Percentiles rank a stretch among this genome's conserved stretches.
These are phyloP conservation scores for Fistularia commersonii DNA, from an alignment of 2,797 vertebrate species.

Conservation along the genomic window DNA sequence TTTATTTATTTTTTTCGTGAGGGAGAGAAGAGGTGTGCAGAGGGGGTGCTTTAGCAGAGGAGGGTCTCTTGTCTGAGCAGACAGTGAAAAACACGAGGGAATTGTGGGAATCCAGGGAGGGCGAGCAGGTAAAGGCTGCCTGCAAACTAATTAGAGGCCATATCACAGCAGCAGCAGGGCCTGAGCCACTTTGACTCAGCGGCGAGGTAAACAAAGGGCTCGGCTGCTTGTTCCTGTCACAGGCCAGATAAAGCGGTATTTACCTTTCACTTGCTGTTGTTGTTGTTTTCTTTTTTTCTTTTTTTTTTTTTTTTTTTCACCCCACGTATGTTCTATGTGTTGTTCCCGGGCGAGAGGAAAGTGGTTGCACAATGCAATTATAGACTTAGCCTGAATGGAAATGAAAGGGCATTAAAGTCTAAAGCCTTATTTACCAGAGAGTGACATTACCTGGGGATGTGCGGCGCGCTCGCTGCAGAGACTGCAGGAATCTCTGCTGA, in stretches of 20 bases:
- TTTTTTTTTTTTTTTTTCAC: constrained; percentile 32
- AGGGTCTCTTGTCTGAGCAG: constrained; percentile 18
- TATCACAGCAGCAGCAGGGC: constrained; percentile 60
- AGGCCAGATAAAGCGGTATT: constrained; percentile 69
- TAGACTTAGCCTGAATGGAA: constrained; percentile 41
- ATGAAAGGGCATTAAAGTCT: constrained; percentile 34
- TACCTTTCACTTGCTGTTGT: constrained; percentile 68
- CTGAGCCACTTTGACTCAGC: constrained; percentile 56
- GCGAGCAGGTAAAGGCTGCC: constrained; percentile 60
- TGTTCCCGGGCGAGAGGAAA: constrained; percentile 42
- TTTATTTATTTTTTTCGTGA: no score
- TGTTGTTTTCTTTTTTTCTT: constrained; percentile 36
- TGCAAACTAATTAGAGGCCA: constrained; percentile 66
- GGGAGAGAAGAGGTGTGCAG: constrained; percentile 15
- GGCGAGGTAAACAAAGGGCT: constrained; percentile 66
- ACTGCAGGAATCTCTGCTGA: not conserved
- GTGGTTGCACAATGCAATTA: constrained; percentile 42
- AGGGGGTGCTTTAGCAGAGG: no score
- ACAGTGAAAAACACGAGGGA: constrained; percentile 41
- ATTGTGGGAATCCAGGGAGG: constrained; percentile 26
- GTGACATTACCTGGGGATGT: constrained; percentile 35
- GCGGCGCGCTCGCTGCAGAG: constrained; percentile 7
- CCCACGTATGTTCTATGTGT: constrained; percentile 22
- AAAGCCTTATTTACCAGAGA: constrained; percentile 19
- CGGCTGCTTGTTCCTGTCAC: constrained; percentile 60